Evolutionary conservation across 2,113 vertebrate species (phyloP).

Genomic region (Oophaga pumilio): DNA sequence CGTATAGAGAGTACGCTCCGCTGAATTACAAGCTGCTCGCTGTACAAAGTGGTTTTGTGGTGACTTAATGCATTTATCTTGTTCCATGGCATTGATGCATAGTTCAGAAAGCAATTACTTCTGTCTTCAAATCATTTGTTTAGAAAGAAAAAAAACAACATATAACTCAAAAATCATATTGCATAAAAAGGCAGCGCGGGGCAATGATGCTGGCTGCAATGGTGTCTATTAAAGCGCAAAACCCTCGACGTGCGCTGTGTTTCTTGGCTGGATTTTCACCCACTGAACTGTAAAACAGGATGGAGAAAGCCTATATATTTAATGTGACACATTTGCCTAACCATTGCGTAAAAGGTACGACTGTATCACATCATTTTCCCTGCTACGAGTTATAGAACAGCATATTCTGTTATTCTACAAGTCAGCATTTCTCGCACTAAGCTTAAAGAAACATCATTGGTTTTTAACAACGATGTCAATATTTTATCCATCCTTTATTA

Average conservation of each 20-base stretch:
- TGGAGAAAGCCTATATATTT: slow-evolving; percentile 49
- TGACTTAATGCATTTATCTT: slow-evolving; percentile 30
- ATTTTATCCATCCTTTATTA: background rate
- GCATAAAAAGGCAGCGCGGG: slow-evolving; percentile 3
- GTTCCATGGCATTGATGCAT: slow-evolving; percentile 3
- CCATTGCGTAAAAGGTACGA: slow-evolving; percentile 19
- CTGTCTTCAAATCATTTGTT: slow-evolving; percentile 22
- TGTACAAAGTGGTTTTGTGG: slow-evolving; percentile 4
- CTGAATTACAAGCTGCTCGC: background rate
- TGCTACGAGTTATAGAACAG: background rate
- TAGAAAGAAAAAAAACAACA: background rate
- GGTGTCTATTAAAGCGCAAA: slow-evolving; percentile 33
- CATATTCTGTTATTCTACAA: slow-evolving; percentile 19
- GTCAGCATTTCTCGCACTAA: slow-evolving; percentile 33
- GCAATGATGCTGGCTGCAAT: background rate
- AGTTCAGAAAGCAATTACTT: slow-evolving; percentile 26
- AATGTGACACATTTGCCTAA: slow-evolving; percentile 54
- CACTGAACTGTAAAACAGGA: slow-evolving; percentile 52
- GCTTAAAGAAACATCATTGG: background rate
- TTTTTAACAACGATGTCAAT: background rate
- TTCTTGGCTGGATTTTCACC: slow-evolving; percentile 4
- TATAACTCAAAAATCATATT: slow-evolving; percentile 15
- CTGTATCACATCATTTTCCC: slow-evolving; percentile 17
- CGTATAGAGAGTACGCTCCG: background rate
- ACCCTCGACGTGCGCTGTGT: background rate